Evolutionary conservation across 2,797 vertebrate genomes (phyloP).

Genomic region (Poecile montanus): DNA sequence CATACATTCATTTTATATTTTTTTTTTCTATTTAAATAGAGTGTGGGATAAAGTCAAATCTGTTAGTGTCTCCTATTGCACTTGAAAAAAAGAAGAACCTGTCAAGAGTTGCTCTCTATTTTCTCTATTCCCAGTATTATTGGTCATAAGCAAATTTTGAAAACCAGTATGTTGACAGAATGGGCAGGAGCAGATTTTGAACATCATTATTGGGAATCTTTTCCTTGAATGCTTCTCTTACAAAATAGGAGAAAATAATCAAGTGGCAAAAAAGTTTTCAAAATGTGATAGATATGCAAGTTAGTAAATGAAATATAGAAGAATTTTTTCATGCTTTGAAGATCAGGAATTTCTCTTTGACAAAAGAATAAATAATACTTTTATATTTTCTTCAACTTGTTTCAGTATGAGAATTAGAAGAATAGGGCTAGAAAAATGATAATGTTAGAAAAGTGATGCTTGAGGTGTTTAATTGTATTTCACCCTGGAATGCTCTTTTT

Average conservation of each 20-base stretch:
- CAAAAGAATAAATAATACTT: slow-evolving; percentile 25
- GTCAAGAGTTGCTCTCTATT: background rate
- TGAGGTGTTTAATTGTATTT: slow-evolving; percentile 48
- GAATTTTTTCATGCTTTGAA: slow-evolving; percentile 11
- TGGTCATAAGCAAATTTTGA: background rate
- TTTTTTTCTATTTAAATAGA: background rate
- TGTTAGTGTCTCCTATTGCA: background rate
- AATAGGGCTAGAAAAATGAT: background rate
- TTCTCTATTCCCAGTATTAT: background rate
- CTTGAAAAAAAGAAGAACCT: background rate
- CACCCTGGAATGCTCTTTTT: background rate
- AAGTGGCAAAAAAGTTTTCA: background rate
- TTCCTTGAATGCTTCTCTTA: background rate
- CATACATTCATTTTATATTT: background rate
- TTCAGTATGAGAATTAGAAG: background rate
- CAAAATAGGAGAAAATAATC: background rate
- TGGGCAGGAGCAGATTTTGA: background rate
- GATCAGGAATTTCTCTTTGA: background rate
- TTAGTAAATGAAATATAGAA: background rate
- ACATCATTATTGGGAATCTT: background rate
- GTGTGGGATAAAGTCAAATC: background rate
- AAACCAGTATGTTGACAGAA: slow-evolving; percentile 11
- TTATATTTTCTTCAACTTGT: slow-evolving; percentile 5
- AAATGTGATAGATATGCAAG: background rate
- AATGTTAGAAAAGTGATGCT: slow-evolving; percentile 3